phyloP scores from a whole-genome alignment of 2,113 vertebrate genomes.

The Anhinga anhinga region DNA sequence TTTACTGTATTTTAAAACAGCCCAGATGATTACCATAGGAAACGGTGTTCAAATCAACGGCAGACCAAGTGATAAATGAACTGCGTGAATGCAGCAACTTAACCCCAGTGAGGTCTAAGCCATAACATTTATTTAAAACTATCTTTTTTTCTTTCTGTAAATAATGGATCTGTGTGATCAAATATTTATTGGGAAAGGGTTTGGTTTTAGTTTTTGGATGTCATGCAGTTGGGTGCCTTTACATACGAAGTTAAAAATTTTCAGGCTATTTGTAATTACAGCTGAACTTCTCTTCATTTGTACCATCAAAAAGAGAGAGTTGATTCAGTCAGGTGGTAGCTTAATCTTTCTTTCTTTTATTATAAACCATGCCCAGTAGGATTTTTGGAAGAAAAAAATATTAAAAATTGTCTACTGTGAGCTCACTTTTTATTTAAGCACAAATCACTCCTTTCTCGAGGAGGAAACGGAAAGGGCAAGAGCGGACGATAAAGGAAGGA shows the following conservation, averaged over 20 bases:
- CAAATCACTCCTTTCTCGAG: not conserved
- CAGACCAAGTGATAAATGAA: slow-evolving; percentile 39
- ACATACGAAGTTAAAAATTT: not conserved
- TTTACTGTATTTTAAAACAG: slow-evolving; percentile 5
- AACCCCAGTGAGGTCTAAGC: slow-evolving; percentile 16
- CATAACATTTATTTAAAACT: slow-evolving; percentile 32
- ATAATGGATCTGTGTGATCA: slow-evolving; percentile 26
- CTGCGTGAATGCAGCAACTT: not conserved
- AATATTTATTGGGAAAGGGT: slow-evolving; percentile 27
- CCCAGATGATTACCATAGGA: slow-evolving; percentile 27
- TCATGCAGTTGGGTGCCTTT: not conserved
- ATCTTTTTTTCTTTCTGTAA: not conserved
- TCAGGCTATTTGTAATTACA: not conserved
- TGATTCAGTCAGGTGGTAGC: not conserved
- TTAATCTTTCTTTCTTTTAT: not conserved
- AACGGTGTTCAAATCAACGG: not conserved
- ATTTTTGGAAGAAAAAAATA: not conserved
- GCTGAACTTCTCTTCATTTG: not conserved
- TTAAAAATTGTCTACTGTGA: not conserved
- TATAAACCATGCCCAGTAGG: not conserved
- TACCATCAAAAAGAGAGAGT: not conserved
- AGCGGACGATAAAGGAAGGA: not conserved
- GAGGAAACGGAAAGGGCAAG: not conserved
- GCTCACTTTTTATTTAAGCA: not conserved
- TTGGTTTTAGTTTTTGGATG: not conserved